A percentile compares a stretch with the other conserved stretches of the same genome.
Evolutionary conservation across 1,140 invertebrate species (phyloP).

Genomic region (Drosophila equinoxialis): DNA sequence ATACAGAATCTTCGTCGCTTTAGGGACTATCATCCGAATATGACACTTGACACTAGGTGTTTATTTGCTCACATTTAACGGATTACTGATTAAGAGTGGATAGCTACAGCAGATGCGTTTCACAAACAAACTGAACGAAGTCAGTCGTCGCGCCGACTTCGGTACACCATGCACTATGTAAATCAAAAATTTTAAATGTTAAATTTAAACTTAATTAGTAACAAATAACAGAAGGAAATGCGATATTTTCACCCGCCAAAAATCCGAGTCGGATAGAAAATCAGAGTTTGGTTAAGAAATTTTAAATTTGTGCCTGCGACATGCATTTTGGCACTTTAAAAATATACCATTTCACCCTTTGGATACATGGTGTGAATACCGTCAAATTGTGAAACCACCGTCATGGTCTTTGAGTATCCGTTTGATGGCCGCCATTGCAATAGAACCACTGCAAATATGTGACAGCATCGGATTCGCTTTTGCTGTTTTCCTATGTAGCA

Average conservation of each 20-base stretch:
- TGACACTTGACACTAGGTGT: constrained; percentile 66
- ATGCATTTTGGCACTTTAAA: too few species aligned
- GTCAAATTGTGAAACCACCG: not conserved
- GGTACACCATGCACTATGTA: too few species aligned
- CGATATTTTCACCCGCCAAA: too few species aligned
- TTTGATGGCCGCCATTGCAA: constrained; percentile 29
- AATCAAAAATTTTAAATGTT: too few species aligned
- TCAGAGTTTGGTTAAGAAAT: too few species aligned
- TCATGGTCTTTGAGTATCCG: constrained; percentile 1
- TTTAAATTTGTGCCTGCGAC: too few species aligned
- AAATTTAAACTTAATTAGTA: too few species aligned
- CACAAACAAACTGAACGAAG: constrained; percentile 54
- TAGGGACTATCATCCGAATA: constrained; percentile 41
- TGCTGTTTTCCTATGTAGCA: constrained; percentile 26
- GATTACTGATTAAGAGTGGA: constrained; percentile 51
- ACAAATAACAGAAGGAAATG: too few species aligned
- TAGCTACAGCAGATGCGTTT: constrained; percentile 46
- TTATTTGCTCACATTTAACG: constrained; percentile 79
- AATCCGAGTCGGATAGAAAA: too few species aligned
- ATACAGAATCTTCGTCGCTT: not conserved
- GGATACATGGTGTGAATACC: not conserved
- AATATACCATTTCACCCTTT: too few species aligned
- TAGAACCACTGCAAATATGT: constrained; percentile 20
- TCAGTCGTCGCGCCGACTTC: too few species aligned
- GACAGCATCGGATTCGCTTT: constrained; percentile 20